Evolutionary conservation across 2,113 vertebrate species (phyloP).

Genomic region (Malurus melanocephalus): DNA sequence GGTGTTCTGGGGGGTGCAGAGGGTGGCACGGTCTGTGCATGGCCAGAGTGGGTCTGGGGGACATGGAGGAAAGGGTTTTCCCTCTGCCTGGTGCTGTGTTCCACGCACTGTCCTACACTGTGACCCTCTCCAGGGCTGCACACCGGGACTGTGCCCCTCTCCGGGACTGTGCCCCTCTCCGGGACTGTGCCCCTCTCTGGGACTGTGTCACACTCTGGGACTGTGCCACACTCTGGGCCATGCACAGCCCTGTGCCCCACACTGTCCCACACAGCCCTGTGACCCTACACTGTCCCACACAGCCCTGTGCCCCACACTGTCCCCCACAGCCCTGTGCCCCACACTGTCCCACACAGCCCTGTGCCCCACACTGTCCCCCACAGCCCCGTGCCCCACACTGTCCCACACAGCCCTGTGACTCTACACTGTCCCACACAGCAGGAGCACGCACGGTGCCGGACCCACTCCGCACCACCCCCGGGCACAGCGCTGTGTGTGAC

Average conservation of each 20-base stretch:
- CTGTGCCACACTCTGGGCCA: neutral
- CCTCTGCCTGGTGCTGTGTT: fast-evolving
- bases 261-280: too few relatives aligned
- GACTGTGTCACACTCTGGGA: too few relatives aligned
- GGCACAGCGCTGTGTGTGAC: neutral
- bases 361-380: neutral
- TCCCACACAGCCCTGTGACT: neutral
- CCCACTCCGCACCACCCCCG: neutral
- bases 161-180: neutral
- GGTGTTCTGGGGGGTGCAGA: neutral
- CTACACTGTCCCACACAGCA: neutral
- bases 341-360: too few relatives aligned
- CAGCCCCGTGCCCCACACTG: neutral
- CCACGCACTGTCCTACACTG: neutral
- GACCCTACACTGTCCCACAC: too few relatives aligned
- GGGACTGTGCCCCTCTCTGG: fast-evolving
- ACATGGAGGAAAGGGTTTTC: fast-evolving
- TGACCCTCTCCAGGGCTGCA: neutral
- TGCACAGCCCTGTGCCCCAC: neutral
- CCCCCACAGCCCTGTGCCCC: too few relatives aligned
- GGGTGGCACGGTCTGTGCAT: fast-evolving
- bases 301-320: neutral
- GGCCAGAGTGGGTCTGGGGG: fast-evolving
- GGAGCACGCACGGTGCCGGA: neutral
- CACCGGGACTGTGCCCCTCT: neutral